These are phyloP conservation scores for Leuciscus idus DNA, from an alignment of 2,113 vertebrate species.

Conservation along the genomic window DNA sequence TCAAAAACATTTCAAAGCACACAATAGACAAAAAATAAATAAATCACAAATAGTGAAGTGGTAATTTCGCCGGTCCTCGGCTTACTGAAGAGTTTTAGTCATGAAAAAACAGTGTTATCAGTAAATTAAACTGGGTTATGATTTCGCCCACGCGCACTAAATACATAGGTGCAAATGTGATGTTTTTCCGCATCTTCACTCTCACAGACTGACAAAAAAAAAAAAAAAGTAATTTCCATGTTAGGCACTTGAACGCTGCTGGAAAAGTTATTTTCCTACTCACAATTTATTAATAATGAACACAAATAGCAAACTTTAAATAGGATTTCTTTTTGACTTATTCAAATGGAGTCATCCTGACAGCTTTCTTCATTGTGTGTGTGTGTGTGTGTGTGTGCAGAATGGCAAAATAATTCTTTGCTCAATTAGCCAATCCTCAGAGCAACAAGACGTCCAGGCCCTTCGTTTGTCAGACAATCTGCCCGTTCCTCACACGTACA, in stretches of 20 bases:
- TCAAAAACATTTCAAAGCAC: slow-evolving; percentile 6
- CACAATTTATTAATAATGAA: not conserved
- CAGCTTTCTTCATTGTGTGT: not conserved
- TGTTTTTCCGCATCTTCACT: not conserved
- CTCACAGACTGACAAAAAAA: not conserved
- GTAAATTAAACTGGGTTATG: slow-evolving; percentile 20
- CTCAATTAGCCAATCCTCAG: not conserved
- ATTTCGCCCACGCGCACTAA: not conserved
- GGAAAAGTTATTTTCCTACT: not conserved
- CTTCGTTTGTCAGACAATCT: slow-evolving; percentile 4
- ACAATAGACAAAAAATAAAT: not conserved
- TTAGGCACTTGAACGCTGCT: not conserved
- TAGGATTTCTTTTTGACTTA: not conserved
- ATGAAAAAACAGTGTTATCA: not conserved
- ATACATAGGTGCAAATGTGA: not conserved
- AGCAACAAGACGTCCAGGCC: not conserved
- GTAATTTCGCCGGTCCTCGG: not conserved
- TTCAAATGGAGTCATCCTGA: not conserved
- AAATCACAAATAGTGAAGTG: not conserved
- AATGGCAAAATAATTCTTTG: not conserved
- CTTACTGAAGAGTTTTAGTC: slow-evolving; percentile 9
- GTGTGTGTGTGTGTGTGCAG: not conserved
- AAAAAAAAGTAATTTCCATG: not conserved
- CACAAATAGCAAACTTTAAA: not conserved
- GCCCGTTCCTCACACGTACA: not conserved